These are phyloP conservation scores for Micoletzkya japonica DNA, from an alignment of 2,888 invertebrate genomes.

Conservation along the genomic window DNA sequence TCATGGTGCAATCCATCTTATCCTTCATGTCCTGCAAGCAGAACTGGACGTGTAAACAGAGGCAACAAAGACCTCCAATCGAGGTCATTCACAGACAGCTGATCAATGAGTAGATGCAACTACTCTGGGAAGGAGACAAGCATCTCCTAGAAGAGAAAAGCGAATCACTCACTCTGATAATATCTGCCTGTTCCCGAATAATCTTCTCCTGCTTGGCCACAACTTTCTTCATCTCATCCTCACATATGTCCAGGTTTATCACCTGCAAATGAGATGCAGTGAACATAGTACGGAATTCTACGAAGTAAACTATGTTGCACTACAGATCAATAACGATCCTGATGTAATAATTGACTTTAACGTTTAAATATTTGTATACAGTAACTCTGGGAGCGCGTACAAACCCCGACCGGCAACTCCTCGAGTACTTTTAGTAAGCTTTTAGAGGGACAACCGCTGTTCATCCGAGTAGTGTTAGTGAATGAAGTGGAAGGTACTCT, in stretches of 20 bases:
- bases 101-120: neutral
- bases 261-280: constrained; percentile 2
- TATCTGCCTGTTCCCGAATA: constrained; percentile 19
- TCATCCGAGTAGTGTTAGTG: too few species aligned
- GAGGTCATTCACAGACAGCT: neutral
- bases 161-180: constrained; percentile 15
- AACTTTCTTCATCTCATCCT: constrained; percentile 12
- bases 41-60: neutral
- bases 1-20: constrained; percentile 1
- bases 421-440: too few species aligned
- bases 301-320: too few species aligned
- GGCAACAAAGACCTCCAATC: neutral
- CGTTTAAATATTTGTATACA: too few species aligned
- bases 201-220: constrained; percentile 13
- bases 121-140: neutral
- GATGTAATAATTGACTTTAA: too few species aligned
- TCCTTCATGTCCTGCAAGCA: constrained; percentile 4
- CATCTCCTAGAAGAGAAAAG: neutral
- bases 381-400: too few species aligned
- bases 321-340: too few species aligned
- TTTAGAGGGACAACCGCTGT: neutral
- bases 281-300: too few species aligned
- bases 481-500: too few species aligned
- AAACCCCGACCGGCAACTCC: too few species aligned
- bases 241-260: constrained; percentile 25